Conservation (phyloP, 2,113 vertebrate genomes). For the Elephantulus edwardii region DNA sequence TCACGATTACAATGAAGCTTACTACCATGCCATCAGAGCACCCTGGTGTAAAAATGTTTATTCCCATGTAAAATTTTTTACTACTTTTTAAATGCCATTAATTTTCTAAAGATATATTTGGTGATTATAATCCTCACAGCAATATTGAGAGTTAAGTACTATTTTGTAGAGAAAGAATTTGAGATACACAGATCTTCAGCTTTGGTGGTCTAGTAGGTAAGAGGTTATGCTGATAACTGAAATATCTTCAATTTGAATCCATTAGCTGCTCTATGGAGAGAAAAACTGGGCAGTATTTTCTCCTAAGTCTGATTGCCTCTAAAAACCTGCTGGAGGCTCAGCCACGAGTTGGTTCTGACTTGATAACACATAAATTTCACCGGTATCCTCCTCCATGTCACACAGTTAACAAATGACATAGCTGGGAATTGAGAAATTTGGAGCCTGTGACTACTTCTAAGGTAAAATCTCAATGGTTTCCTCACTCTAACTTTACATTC, state of each 20-base stretch:
- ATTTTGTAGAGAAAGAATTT: neutral
- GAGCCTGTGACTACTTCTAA: neutral
- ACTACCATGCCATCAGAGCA: too few relatives aligned
- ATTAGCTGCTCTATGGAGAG: too few relatives aligned
- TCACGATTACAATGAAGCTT: too few relatives aligned
- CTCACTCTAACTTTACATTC: neutral
- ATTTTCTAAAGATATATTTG: neutral
- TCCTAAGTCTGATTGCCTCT: too few relatives aligned
- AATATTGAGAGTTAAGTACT: neutral
- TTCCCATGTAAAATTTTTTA: neutral
- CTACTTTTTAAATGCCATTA: neutral
- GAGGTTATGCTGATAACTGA: too few relatives aligned
- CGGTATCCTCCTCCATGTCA: neutral
- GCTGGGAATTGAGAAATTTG: neutral
- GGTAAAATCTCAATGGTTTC: neutral
- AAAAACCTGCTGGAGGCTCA: too few relatives aligned
- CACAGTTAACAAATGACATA: neutral
- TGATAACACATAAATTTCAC: too few relatives aligned
- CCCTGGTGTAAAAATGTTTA: neutral
- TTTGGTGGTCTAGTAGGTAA: too few relatives aligned
- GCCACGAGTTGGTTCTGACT: too few relatives aligned
- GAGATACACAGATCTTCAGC: neutral
- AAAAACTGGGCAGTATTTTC: too few relatives aligned
- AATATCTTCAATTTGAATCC: too few relatives aligned
- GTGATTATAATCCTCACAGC: neutral